Conservation (phyloP, 2,888 invertebrate genomes). For the Eudemis profundana region DNA sequence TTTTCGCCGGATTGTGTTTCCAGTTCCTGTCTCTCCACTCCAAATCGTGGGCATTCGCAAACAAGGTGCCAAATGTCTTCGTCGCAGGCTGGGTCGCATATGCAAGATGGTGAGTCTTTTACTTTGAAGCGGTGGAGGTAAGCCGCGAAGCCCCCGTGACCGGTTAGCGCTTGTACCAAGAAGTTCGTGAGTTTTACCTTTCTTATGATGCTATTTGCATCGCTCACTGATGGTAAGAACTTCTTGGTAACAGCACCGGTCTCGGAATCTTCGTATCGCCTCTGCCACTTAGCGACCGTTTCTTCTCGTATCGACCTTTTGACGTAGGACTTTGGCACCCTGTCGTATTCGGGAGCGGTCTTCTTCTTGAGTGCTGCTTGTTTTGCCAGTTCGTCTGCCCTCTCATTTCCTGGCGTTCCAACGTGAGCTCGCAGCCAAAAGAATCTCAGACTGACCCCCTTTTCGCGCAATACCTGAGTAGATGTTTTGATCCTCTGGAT, state of each 20-base stretch:
- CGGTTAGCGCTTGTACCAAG: slow-evolving; percentile 23
- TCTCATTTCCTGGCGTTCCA: slow-evolving; percentile 33
- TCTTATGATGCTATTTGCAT: neutral
- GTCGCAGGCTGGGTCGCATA: neutral
- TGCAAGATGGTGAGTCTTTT: slow-evolving; percentile 19
- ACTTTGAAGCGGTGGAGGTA: slow-evolving; percentile 36
- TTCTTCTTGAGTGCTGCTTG: slow-evolving; percentile 26
- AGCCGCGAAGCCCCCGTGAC: slow-evolving; percentile 33
- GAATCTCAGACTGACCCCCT: neutral
- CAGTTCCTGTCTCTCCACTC: too few species aligned
- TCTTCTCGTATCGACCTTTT: slow-evolving; percentile 17
- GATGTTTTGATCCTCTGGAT: too few species aligned
- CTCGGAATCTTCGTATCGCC: slow-evolving; percentile 1
- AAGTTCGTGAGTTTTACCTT: slow-evolving; percentile 1
- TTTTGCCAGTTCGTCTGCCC: slow-evolving; percentile 38
- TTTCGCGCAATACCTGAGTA: too few species aligned
- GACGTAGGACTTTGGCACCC: slow-evolving; percentile 22
- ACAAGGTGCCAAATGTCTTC: neutral
- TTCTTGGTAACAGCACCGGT: too few species aligned
- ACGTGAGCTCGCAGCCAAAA: slow-evolving; percentile 36
- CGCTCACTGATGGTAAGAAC: too few species aligned
- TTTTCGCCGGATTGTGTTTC: too few species aligned
- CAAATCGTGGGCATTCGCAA: too few species aligned
- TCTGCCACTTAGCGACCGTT: slow-evolving; percentile 18
- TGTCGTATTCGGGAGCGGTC: slow-evolving; percentile 22